Percentiles rank a stretch among this genome's conserved stretches.
Conservation (phyloP, 1,140 invertebrate species). For the Brachionus rubens region DNA sequence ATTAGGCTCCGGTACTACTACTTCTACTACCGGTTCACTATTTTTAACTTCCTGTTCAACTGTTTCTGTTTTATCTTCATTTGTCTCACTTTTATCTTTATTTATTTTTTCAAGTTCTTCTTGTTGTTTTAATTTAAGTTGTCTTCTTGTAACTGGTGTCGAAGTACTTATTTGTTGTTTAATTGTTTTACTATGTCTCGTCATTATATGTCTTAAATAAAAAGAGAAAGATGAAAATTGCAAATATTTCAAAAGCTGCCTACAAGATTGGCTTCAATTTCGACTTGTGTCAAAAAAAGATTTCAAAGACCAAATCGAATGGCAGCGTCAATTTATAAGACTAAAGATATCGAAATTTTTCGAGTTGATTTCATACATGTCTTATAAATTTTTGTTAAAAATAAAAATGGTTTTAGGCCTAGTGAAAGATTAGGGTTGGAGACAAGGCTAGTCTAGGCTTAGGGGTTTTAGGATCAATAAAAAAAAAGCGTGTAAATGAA, state of each 20-base stretch:
- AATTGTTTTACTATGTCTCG: conserved; percentile 23
- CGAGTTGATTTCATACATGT: not conserved
- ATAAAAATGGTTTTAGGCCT: not conserved
- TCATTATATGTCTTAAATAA: conserved; percentile 28
- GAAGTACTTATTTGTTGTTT: conserved; percentile 6
- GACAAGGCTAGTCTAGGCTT: too few species aligned
- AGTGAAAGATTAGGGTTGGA: too few species aligned
- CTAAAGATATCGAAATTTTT: not conserved
- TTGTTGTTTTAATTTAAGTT: conserved; percentile 41
- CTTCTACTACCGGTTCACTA: not conserved
- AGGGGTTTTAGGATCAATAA: not conserved
- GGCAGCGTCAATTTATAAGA: conserved; percentile 38
- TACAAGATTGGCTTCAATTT: conserved; percentile 42
- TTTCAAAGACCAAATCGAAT: conserved; percentile 27
- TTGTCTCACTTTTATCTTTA: not conserved
- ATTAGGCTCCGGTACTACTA: not conserved
- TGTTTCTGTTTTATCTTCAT: not conserved
- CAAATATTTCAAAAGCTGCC: conserved; percentile 37
- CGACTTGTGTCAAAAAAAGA: too few species aligned
- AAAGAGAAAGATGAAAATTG: too few species aligned
- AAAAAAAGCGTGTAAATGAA: not conserved
- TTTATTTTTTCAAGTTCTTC: conserved; percentile 5
- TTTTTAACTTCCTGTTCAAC: not conserved
- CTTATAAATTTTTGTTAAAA: not conserved
- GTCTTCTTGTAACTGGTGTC: conserved; percentile 22